Percentiles rank a stretch among this genome's conserved stretches.
These are phyloP conservation scores for Gymnobelideus leadbeateri DNA, from an alignment of 2,113 vertebrate genomes.

Conservation along the genomic window DNA sequence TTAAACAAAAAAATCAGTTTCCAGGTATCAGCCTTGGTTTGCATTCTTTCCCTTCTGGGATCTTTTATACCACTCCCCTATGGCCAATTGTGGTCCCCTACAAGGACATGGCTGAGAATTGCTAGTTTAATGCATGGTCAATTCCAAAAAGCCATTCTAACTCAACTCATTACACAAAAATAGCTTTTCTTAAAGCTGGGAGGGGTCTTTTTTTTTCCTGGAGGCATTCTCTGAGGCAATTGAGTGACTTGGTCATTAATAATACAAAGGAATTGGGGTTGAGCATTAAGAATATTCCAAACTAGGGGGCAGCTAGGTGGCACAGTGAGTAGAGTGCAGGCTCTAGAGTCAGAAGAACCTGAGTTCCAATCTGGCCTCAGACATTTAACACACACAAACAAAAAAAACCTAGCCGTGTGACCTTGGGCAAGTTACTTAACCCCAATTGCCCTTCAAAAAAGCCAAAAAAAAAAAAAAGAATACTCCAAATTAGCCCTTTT, in stretches of 20 bases:
- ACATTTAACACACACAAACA: too few relatives aligned
- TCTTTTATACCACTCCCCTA: not conserved
- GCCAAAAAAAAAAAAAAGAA: too few relatives aligned
- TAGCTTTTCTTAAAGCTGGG: not conserved
- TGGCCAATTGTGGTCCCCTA: not conserved
- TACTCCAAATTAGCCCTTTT: not conserved
- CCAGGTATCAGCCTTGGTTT: not conserved
- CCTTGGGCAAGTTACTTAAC: too few relatives aligned
- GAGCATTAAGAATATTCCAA: not conserved
- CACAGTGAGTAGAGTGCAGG: too few relatives aligned
- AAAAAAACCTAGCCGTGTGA: too few relatives aligned
- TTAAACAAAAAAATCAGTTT: not conserved
- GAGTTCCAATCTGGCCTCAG: too few relatives aligned
- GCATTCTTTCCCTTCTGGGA: not conserved
- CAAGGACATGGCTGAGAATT: not conserved
- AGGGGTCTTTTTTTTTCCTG: not conserved
- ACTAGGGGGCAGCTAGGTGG: too few relatives aligned
- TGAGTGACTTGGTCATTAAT: not conserved
- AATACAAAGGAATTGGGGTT: not conserved
- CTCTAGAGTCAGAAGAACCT: too few relatives aligned
- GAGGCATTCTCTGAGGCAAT: not conserved
- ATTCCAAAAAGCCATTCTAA: not conserved
- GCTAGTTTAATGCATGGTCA: too few relatives aligned
- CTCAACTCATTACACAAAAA: not conserved
- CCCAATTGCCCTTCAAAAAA: too few relatives aligned